These are phyloP conservation scores for Tenthredo amoena DNA, from an alignment of 2,888 invertebrate genomes.

Conservation along the genomic window DNA sequence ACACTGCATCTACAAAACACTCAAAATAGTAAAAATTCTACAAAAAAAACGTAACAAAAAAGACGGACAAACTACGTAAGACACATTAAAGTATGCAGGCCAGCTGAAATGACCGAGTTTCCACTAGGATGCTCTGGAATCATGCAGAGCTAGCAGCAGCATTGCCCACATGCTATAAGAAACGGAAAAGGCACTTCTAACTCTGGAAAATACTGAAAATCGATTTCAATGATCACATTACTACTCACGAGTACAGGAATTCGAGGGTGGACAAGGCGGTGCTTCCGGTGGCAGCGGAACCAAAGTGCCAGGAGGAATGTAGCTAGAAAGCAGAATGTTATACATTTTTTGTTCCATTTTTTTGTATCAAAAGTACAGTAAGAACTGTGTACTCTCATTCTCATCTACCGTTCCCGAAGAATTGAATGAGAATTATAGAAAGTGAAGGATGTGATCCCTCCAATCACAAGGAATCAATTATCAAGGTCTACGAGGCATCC, in stretches of 20 bases:
- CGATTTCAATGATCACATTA: not conserved
- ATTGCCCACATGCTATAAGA: constrained; percentile 32
- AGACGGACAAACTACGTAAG: not conserved
- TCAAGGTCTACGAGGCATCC: constrained; percentile 41
- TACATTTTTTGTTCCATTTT: not conserved
- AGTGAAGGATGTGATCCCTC: constrained; percentile 29
- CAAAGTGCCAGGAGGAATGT: constrained; percentile 70
- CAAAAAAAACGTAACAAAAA: not conserved
- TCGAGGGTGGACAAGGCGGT: constrained; percentile 57
- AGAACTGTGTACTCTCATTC: not conserved
- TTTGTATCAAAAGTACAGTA: not conserved
- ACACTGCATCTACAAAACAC: not conserved
- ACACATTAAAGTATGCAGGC: not conserved
- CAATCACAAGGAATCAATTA: not conserved
- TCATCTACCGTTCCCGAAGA: not conserved
- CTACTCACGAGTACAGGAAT: constrained; percentile 55
- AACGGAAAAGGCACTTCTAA: not conserved
- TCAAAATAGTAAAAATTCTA: not conserved
- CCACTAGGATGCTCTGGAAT: not conserved
- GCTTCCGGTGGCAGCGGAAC: constrained; percentile 60
- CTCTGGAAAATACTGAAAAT: not conserved
- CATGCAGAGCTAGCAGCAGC: constrained; percentile 18
- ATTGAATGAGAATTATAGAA: constrained; percentile 31
- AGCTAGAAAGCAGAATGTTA: constrained; percentile 63
- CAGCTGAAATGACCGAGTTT: not conserved